A percentile compares a stretch with the other conserved stretches of the same genome.
Evolutionary conservation across 1,140 invertebrate genomes (phyloP).

Genomic region (Tetragnatha versicolor): DNA sequence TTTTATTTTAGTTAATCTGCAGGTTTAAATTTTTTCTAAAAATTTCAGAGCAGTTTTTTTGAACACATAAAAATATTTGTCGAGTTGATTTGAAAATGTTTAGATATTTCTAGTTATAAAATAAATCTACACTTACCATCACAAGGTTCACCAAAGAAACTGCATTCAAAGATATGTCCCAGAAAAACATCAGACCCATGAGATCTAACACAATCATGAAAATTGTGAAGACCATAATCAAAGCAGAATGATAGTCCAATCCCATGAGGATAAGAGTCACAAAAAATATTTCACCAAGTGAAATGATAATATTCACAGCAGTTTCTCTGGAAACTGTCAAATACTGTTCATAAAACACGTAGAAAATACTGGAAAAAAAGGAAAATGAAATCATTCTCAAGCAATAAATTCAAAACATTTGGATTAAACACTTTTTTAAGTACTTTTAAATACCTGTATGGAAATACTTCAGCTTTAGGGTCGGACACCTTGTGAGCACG

Average conservation of each 20-base stretch:
- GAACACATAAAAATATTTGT: neutral
- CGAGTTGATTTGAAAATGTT: too few species aligned
- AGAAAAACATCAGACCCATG: constrained; percentile 89
- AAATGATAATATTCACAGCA: constrained; percentile 77
- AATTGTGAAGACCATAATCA: constrained; percentile 78
- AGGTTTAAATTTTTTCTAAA: neutral
- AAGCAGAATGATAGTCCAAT: constrained; percentile 80
- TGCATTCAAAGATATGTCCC: constrained; percentile 89
- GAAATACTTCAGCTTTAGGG: constrained; percentile 76
- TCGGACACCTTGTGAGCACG: constrained; percentile 29
- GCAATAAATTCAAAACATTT: too few species aligned
- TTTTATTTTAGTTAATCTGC: too few species aligned
- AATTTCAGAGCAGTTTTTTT: neutral
- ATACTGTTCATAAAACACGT: constrained; percentile 96
- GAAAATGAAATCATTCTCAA: too few species aligned
- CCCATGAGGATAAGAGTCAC: constrained; percentile 87
- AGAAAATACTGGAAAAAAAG: constrained; percentile 78
- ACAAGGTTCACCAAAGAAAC: constrained; percentile 95
- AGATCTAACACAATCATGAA: constrained; percentile 83
- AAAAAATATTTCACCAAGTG: constrained; percentile 78
- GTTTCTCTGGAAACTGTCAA: constrained; percentile 84
- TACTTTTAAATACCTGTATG: constrained; percentile 76
- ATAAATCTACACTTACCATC: constrained; percentile 74
- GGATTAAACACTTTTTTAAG: neutral
- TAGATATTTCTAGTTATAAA: neutral